These are phyloP conservation scores for Morone chrysops DNA, from an alignment of 2,113 vertebrate genomes.

Conservation along the genomic window DNA sequence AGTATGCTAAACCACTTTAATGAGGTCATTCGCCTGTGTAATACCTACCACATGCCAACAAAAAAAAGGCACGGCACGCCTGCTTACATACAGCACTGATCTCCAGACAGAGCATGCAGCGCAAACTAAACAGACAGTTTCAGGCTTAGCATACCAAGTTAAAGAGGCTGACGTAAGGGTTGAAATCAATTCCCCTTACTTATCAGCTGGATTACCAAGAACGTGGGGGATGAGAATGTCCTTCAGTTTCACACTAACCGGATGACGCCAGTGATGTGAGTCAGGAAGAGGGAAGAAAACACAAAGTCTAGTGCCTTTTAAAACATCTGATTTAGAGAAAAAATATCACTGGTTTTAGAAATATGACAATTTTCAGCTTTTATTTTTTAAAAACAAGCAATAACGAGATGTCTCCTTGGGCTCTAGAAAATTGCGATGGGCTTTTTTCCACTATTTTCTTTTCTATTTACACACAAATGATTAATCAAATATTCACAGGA, in stretches of 20 bases:
- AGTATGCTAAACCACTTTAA: constrained; percentile 15
- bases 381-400: not conserved
- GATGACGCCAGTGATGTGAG: constrained; percentile 31
- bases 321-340: not conserved
- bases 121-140: constrained; percentile 27
- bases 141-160: constrained; percentile 46
- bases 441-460: too few species aligned
- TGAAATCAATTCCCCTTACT: constrained; percentile 59
- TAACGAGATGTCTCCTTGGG: not conserved
- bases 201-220: constrained; percentile 62
- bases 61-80: not conserved
- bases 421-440: too few species aligned
- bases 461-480: too few species aligned
- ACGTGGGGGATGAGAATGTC: constrained; percentile 49
- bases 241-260: constrained; percentile 47
- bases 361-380: not conserved
- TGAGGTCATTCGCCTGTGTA: constrained; percentile 20
- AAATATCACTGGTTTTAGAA: not conserved
- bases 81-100: constrained; percentile 11
- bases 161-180: constrained; percentile 37
- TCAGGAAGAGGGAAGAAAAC: not conserved
- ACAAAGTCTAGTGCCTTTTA: not conserved
- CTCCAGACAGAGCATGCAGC: constrained; percentile 27
- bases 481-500: too few species aligned
- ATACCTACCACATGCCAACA: not conserved